Percentiles rank a stretch among this genome's conserved stretches.
These are phyloP conservation scores for Columba guinea DNA, from an alignment of 2,797 vertebrate genomes.

Conservation along the genomic window DNA sequence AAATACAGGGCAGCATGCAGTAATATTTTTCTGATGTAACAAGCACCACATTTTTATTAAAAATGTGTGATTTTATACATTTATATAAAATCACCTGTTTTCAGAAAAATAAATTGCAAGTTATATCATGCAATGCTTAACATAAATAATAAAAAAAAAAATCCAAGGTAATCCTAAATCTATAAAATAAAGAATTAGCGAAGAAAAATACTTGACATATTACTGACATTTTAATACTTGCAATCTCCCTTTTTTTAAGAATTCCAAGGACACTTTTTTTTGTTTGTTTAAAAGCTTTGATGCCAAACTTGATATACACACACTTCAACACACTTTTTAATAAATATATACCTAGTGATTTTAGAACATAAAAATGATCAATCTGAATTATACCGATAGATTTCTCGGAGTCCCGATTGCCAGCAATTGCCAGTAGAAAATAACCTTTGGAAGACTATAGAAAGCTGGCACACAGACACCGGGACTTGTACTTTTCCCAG, in stretches of 20 bases:
- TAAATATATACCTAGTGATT: background rate
- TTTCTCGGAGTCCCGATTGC: background rate
- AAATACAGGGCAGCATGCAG: constrained; percentile 81
- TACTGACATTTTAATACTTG: constrained; percentile 61
- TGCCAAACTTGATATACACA: background rate
- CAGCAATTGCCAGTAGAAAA: background rate
- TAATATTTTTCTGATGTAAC: constrained; percentile 67
- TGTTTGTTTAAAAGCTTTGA: background rate
- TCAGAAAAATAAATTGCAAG: constrained; percentile 63
- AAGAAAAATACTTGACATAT: background rate
- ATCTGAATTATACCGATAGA: background rate
- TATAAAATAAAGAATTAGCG: constrained; percentile 26
- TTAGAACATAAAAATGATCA: background rate
- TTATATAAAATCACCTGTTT: constrained; percentile 75
- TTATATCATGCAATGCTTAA: constrained; percentile 63
- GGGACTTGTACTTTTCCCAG: background rate
- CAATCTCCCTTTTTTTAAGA: constrained; percentile 55
- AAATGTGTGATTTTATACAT: constrained; percentile 77
- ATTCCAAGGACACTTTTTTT: background rate
- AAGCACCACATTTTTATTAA: constrained; percentile 56
- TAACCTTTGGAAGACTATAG: background rate
- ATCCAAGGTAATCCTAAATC: background rate
- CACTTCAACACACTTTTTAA: background rate
- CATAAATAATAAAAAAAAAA: background rate
- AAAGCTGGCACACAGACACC: background rate